Evolutionary conservation across 2,797 vertebrate genomes (phyloP), one percentile per base, ranked within the genome.

Genomic region (Anabacerthia variegaticeps): DNA sequence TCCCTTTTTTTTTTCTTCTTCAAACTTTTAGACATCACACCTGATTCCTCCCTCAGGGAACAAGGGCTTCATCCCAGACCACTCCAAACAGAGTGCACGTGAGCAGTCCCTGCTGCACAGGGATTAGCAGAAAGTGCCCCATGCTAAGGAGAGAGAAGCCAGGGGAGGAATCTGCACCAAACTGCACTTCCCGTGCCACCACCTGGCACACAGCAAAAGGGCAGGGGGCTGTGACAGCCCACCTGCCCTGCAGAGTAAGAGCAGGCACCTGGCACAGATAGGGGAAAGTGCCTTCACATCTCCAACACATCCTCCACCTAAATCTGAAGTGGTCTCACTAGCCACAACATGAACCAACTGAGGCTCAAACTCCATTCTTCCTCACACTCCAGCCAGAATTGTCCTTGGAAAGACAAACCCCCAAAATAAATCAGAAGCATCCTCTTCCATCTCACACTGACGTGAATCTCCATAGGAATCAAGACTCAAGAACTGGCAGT

Each of bases 181-280:
- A 32, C 21, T 1, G 28, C 74, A 23, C 9, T 34, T 26, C 20
- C 26, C 1, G 30, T 21, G 20, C 37, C 58, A 27, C 51, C 0
- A 0, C 46, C 8, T 1, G 0, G 34, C 76, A 36, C 0, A 14
- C 30, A 34, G 37, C 2, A 8, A 0, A 0, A 56, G 69, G 56
- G 43, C 77, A 76, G 76, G 0, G 4, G 30, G 49, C 54, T 81
- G 37, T 15, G 5, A 26, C 44, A 73, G 49, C 71, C 34, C 22
- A 7, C 2, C 2, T 3, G 36, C 21, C 28, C 43, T 39, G 39
- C 49, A 14, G 14, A 61, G 67, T 9, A 22, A 52, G 51, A 63
- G n/a, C 49, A 56, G 52, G 32, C 22, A 26, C 17, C 11, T 12
- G 19, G 36, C 62, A 21, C 48, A 52, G 37, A 32, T 14, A 36